Evolutionary conservation across 2,888 invertebrate species (phyloP), one percentile per base, ranked within the genome.

Genomic region (Meandrusa payeni): DNA sequence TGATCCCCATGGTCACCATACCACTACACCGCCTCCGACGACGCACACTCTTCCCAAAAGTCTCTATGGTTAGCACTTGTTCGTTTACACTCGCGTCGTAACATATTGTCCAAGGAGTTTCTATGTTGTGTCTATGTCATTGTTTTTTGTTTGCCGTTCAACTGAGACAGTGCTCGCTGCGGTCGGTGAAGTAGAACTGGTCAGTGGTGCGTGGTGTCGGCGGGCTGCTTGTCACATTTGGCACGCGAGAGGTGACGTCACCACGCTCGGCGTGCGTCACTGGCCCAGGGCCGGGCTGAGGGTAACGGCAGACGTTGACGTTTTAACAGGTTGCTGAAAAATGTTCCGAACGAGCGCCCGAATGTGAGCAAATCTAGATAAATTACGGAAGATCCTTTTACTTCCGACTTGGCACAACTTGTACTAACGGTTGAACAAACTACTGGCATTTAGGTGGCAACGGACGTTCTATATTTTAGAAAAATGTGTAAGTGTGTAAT

Each of bases 1-100:
- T 92, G 70, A 93, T 92, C 54, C 93, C 93, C 93, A 93, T 93
- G 58, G 52, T 68, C 66, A 66, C 72, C 74, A 70, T 75, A 59
- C 64, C 73, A 66, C 60, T 51, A 48, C 50, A 49, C 52, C 51
- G 47, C 2, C 31, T 19, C 19, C 19, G 11, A 5, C 12, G 1
- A 11, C 5, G 5, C 10, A 26, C 17, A 15, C 34, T 13, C 11
- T 24, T 12, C 28, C 12, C 1, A 34, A 26, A 7, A 3, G 2
- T 28, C 5, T 28, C 13, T 15, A 13, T 15, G 12, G 5, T 23
- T 29, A 38, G 2, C 22, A 22, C 39, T 23, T 29, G 3, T 12
- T 19, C 15, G 15, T 39, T 26, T 10, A 2, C 23, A 31, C 28
- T 15, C 10, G 23, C 17, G 20, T 4, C 2, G 11, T 13, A n/a